Evolutionary conservation across 1,140 invertebrate genomes (phyloP).

Genomic region (Metaphire vulgaris): DNA sequence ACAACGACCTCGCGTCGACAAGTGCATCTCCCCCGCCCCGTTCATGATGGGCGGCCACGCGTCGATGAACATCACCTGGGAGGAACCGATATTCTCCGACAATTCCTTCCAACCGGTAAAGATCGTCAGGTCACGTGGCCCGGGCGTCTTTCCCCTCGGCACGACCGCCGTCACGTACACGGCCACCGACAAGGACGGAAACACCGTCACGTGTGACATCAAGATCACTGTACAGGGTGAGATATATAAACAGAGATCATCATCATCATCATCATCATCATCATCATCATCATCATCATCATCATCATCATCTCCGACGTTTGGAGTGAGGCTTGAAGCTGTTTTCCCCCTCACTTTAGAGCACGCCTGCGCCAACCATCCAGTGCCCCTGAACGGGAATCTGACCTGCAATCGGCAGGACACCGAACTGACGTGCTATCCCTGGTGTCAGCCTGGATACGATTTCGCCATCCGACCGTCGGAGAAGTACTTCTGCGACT

Average conservation of each 20-base stretch:
- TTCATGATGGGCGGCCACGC: conserved; percentile 52
- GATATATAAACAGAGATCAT: too few relatives aligned
- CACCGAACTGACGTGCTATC: conserved; percentile 55
- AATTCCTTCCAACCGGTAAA: conserved; percentile 57
- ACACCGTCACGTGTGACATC: conserved; percentile 59
- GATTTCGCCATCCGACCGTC: conserved; percentile 55
- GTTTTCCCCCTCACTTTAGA: too few relatives aligned
- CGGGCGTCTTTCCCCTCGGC: conserved; percentile 57
- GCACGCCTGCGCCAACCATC: conserved; percentile 57
- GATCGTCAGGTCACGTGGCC: conserved; percentile 53
- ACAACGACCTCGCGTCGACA: conserved; percentile 60
- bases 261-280: too few relatives aligned
- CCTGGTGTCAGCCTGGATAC: conserved; percentile 61
- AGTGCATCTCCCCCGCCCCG: conserved; percentile 58
- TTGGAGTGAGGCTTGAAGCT: too few relatives aligned
- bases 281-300: too few relatives aligned
- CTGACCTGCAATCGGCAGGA: conserved; percentile 55
- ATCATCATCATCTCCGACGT: too few relatives aligned
- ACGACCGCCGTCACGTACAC: conserved; percentile 59
- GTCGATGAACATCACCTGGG: conserved; percentile 56
- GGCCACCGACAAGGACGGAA: conserved; percentile 59
- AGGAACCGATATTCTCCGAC: conserved; percentile 64
- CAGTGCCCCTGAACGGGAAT: conserved; percentile 57
- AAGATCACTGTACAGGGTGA: conserved; percentile 64
- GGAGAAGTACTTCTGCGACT: conserved; percentile 55